Conservation (phyloP, 2,888 invertebrate species). For the Zaprionus lineosus region DNA sequence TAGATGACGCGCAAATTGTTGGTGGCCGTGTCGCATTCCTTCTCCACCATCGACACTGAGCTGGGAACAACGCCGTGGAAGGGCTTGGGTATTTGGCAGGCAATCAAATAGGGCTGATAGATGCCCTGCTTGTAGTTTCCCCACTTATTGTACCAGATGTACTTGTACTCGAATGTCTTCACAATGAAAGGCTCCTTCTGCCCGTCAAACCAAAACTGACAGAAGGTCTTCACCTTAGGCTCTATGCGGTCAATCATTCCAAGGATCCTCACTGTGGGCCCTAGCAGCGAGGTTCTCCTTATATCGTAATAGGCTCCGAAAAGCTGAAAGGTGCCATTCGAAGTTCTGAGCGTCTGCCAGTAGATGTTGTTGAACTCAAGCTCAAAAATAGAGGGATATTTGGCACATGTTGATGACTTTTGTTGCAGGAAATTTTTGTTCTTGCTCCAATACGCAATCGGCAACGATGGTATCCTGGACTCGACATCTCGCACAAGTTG, state of each 20-base stretch:
- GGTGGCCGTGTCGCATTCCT: slow-evolving; percentile 91
- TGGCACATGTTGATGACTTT: slow-evolving; percentile 89
- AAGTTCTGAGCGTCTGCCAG: slow-evolving; percentile 93
- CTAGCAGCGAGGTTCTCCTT: slow-evolving; percentile 89
- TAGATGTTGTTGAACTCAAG: slow-evolving; percentile 96
- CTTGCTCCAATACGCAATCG: slow-evolving; percentile 92
- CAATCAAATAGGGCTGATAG: slow-evolving; percentile 94
- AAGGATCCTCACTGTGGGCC: slow-evolving; percentile 92
- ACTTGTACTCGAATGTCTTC: slow-evolving; percentile 94
- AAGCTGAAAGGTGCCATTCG: slow-evolving; percentile 94
- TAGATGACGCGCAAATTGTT: slow-evolving; percentile 93
- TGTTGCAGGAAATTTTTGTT: slow-evolving; percentile 86
- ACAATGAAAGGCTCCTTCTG: slow-evolving; percentile 91
- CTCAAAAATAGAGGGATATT: slow-evolving; percentile 94
- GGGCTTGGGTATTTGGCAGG: slow-evolving; percentile 92
- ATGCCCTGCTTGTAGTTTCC: slow-evolving; percentile 95
- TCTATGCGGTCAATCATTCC: slow-evolving; percentile 95
- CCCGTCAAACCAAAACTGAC: slow-evolving; percentile 95
- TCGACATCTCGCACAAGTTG: slow-evolving; percentile 91
- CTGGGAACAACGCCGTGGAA: slow-evolving; percentile 89
- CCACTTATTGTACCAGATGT: slow-evolving; percentile 97
- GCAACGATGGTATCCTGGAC: slow-evolving; percentile 91
- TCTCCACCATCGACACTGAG: slow-evolving; percentile 93
- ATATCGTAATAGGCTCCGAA: slow-evolving; percentile 95
- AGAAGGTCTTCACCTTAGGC: slow-evolving; percentile 91